phyloP scores from a whole-genome alignment of 2,888 invertebrate species.

The Carabus problematicus region DNA sequence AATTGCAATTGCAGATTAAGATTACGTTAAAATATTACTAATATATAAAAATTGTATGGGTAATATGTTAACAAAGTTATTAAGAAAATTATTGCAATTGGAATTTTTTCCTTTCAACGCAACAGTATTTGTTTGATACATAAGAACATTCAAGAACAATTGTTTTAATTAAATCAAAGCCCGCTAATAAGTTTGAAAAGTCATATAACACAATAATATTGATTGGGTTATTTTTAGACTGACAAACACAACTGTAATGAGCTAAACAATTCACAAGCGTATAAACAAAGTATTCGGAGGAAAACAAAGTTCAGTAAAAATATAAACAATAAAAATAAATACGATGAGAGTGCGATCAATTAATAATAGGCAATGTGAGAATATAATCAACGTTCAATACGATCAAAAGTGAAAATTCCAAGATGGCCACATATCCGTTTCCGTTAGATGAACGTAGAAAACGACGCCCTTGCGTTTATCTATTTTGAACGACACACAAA shows the following conservation, averaged over 20 bases:
- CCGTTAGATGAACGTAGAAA: conserved; percentile 54
- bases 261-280: conserved; percentile 47
- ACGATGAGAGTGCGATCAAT: conserved; percentile 19
- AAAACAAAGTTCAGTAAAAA: conserved; percentile 19
- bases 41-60: no score
- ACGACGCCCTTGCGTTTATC: conserved; percentile 53
- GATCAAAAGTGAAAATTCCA: conserved; percentile 62
- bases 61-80: no score
- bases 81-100: no score
- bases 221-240: conserved; percentile 33
- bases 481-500: conserved; percentile 50
- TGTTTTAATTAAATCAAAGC: no score
- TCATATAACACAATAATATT: conserved; percentile 36
- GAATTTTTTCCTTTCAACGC: no score
- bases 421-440: conserved; percentile 58
- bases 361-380: conserved; percentile 28
- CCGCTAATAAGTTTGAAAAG: conserved; percentile 6
- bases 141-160: no score
- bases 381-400: conserved; percentile 53
- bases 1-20: no score
- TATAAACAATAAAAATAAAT: conserved; percentile 20
- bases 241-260: conserved; percentile 12
- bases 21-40: no score
- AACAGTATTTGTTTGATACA: no score
- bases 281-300: conserved; percentile 16